A percentile compares a stretch with the other conserved stretches of the same genome.
Evolutionary conservation across 2,797 vertebrate genomes (phyloP).

Genomic region (Micromesistius poutassou): DNA sequence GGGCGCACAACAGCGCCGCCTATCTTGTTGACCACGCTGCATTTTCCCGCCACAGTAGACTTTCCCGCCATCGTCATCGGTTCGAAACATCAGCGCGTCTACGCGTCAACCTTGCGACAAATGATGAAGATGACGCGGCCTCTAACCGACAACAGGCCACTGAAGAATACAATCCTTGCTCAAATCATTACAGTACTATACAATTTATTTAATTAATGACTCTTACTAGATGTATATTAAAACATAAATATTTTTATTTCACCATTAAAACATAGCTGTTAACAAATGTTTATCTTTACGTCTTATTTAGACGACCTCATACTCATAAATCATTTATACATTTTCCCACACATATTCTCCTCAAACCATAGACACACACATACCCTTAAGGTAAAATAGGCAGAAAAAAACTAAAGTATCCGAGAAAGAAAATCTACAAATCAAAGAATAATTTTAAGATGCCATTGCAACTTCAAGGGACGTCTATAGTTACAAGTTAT

Average conservation of each 20-base stretch:
- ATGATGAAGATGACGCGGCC: not conserved
- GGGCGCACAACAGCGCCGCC: constrained; percentile 51
- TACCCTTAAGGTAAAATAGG: no score
- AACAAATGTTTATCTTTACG: not conserved
- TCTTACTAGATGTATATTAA: constrained; percentile 37
- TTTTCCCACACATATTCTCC: not conserved
- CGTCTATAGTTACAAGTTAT: not conserved
- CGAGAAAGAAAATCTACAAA: no score
- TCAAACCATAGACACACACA: constrained; percentile 11
- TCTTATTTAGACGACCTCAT: not conserved
- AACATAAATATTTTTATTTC: constrained; percentile 61
- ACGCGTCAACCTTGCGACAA: not conserved
- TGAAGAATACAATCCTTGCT: not conserved
- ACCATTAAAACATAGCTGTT: constrained; percentile 6
- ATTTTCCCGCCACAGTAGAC: constrained; percentile 65
- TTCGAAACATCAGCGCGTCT: constrained; percentile 24
- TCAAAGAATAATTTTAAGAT: not conserved
- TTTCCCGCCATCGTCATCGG: constrained; percentile 70
- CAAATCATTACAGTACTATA: not conserved
- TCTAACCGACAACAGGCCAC: not conserved
- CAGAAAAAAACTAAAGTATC: no score
- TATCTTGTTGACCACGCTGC: constrained; percentile 42
- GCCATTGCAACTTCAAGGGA: not conserved
- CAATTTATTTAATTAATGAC: not conserved
- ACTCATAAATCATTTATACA: not conserved